Base-by-base conservation (phyloP, 2,888 invertebrate species). In the Teleiodes luculella region DNA sequence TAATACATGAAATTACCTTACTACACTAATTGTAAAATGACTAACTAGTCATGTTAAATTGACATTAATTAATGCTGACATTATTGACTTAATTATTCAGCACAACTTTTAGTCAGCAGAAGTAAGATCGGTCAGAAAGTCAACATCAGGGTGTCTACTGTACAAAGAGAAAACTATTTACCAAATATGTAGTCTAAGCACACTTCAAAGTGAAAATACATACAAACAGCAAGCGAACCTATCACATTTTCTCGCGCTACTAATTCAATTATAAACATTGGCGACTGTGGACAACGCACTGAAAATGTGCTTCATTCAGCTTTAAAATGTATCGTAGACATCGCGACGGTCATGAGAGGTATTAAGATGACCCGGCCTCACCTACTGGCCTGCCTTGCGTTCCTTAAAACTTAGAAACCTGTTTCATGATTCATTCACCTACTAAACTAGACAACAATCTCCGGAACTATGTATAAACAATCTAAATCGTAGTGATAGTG, bases 371-470 rank as follows among this genome's bases (percentile, higher is more conserved):
- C 68, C 74, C 77, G 77, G 77, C 76, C 78, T 76, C 75, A 68
- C 70, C 66, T 68, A 53, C 24, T 59, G 60, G 70, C 68, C 67
- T 73, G 16, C 39, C 39, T 39, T 39, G 39, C 39, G 39, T 39
- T 39, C 74, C 72, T 72, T 69, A 59, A 73, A 37, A 28, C 52
- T 72, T 74, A 76, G 83, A 81, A 86, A 86, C 84, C 81, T 61
- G 82, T 80, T 80, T 64, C 54, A 53, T n/a, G n/a, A n/a, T 67
- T 65, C 67, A 79, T 78, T 86, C 81, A 86, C 85, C 83, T 76
- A 84, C 79, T 84, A 81, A 82, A 67, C 82, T 77, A 80, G 60
- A 78, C 73, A 80, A 74, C 73, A 57, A 74, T 68, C 78, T 80
- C 79, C 79, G 80, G 73, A 67, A 64, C 67, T 60, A 66, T 63